Evolutionary conservation across 2,888 invertebrate species (phyloP).

Genomic region (Scaptomyza polygonia): DNA sequence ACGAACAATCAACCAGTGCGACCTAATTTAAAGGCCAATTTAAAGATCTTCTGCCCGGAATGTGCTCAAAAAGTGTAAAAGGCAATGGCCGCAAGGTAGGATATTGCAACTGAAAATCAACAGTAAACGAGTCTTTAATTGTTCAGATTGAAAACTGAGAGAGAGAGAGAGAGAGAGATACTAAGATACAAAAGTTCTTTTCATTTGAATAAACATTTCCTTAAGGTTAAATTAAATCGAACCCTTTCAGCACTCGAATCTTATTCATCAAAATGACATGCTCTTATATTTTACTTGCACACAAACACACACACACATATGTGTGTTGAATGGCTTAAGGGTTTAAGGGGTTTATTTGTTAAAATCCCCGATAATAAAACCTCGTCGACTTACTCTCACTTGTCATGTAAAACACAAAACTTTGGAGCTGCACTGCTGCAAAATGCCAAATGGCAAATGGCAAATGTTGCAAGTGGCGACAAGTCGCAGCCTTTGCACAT

Average conservation of each 20-base stretch:
- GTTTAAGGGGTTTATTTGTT: constrained; percentile 18
- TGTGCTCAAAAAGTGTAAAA: constrained; percentile 11
- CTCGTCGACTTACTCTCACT: constrained; percentile 49
- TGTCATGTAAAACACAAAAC: constrained; percentile 73
- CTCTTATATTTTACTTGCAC: neutral
- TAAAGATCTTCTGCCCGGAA: constrained; percentile 51
- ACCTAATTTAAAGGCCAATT: constrained; percentile 70
- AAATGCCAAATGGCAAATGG: constrained; percentile 27
- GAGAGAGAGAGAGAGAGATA: neutral
- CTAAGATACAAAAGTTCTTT: too few species aligned
- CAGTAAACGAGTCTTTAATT: constrained; percentile 15
- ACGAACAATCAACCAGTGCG: constrained; percentile 41
- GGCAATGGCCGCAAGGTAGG: neutral
- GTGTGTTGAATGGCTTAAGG: constrained; percentile 16
- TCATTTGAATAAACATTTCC: too few species aligned
- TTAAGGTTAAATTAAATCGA: too few species aligned
- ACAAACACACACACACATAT: neutral
- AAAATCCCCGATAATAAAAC: constrained; percentile 41
- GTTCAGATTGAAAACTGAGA: too few species aligned
- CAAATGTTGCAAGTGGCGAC: constrained; percentile 69
- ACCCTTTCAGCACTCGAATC: too few species aligned
- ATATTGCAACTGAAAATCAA: constrained; percentile 14
- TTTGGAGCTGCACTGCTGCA: constrained; percentile 41
- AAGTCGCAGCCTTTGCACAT: constrained; percentile 72
- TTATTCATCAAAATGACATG: constrained; percentile 18